Evolutionary conservation across 2,888 invertebrate genomes (phyloP).

Genomic region (Lepidonotus clava): DNA sequence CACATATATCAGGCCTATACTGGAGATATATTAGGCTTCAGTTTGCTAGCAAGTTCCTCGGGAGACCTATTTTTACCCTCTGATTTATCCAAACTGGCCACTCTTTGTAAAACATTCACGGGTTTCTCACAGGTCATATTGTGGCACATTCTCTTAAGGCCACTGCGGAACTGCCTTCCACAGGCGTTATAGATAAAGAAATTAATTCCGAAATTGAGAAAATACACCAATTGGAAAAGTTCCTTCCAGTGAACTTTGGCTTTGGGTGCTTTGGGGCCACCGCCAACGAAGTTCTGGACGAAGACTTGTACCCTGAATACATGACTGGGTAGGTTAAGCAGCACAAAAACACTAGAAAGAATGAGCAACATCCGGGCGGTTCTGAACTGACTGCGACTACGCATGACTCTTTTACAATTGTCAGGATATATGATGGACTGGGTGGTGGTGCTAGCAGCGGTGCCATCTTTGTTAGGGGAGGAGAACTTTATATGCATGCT

Average conservation of each 20-base stretch:
- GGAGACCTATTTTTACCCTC: neutral
- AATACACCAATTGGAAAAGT: slow-evolving; percentile 62
- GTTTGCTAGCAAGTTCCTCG: neutral
- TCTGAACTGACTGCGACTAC: slow-evolving; percentile 55
- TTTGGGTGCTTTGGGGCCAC: neutral
- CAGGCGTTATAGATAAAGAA: slow-evolving; percentile 65
- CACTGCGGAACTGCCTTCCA: slow-evolving; percentile 61
- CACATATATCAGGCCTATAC: too few relatives aligned
- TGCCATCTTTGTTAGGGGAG: neutral
- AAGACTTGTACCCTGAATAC: slow-evolving; percentile 66
- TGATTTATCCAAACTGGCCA: neutral
- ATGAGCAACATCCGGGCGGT: slow-evolving; percentile 70
- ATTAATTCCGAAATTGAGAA: slow-evolving; percentile 64
- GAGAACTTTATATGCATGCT: slow-evolving; percentile 56
- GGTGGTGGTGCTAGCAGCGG: neutral
- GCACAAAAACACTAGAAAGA: slow-evolving; percentile 72
- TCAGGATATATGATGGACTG: neutral
- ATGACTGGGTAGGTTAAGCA: slow-evolving; percentile 75
- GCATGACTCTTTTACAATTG: neutral
- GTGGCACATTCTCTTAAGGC: slow-evolving; percentile 25
- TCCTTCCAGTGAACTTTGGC: slow-evolving; percentile 54
- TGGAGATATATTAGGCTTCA: neutral
- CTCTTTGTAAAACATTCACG: neutral
- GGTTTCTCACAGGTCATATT: neutral
- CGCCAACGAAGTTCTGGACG: slow-evolving; percentile 19